These are phyloP conservation scores for Echiichthys vipera DNA, from an alignment of 2,797 vertebrate genomes.

Conservation along the genomic window DNA sequence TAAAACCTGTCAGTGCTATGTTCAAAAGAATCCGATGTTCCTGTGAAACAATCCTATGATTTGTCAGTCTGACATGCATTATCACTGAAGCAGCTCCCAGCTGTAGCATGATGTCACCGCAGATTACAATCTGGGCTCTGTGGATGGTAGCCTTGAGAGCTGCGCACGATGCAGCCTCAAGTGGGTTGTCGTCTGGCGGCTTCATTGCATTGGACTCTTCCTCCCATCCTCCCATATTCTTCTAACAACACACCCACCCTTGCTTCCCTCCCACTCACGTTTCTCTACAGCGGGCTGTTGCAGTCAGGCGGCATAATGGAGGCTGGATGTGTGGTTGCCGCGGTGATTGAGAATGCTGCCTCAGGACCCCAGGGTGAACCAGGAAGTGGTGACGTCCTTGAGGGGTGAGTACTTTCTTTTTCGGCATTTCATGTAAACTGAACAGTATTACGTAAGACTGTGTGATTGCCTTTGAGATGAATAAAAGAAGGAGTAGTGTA, in stretches of 20 bases:
- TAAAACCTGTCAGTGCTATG: conserved; percentile 17
- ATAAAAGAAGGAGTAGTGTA: conserved; percentile 11
- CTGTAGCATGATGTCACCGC: conserved; percentile 75
- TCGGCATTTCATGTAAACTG: conserved; percentile 37
- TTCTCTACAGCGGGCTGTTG: conserved; percentile 80
- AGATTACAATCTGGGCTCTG: conserved; percentile 62
- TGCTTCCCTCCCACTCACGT: conserved; percentile 57
- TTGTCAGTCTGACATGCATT: conserved; percentile 44
- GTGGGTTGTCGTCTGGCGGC: conserved; percentile 73
- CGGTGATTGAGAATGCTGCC: conserved; percentile 83
- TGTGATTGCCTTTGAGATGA: conserved; percentile 28
- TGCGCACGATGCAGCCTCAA: conserved; percentile 55
- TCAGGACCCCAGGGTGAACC: conserved; percentile 80
- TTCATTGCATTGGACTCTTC: conserved; percentile 55
- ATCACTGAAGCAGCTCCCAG: conserved; percentile 42
- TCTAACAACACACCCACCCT: conserved; percentile 28
- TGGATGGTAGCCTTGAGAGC: conserved; percentile 65
- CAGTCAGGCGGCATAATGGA: conserved; percentile 86
- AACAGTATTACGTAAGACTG: conserved; percentile 37
- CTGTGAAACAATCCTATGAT: conserved; percentile 33
- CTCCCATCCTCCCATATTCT: conserved; percentile 32
- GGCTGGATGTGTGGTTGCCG: conserved; percentile 84
- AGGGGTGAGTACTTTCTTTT: conserved; percentile 79
- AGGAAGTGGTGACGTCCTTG: conserved; percentile 83
- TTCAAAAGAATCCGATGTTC: conserved; percentile 26